These are phyloP conservation scores for Rhodinocichla rosea DNA, from an alignment of 2,113 vertebrate genomes.

Conservation along the genomic window DNA sequence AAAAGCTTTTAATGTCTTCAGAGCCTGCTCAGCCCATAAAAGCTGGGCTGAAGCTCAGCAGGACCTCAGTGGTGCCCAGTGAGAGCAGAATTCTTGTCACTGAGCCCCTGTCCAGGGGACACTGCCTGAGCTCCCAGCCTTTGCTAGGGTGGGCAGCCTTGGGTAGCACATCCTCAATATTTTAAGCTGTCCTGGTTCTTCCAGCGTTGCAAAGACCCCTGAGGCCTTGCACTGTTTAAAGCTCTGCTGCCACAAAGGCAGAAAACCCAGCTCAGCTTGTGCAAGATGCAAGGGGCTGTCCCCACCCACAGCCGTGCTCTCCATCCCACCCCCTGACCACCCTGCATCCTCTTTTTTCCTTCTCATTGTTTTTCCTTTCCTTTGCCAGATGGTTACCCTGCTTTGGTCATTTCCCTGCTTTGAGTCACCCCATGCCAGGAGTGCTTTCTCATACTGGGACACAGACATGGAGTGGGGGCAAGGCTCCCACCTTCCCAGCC, in stretches of 20 bases:
- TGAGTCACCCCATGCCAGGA: background rate
- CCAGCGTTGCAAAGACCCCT: background rate
- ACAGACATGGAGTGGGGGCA: background rate
- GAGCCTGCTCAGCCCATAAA: background rate
- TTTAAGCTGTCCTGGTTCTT: background rate
- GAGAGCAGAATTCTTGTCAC: background rate
- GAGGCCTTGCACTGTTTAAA: background rate
- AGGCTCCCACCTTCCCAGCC: background rate
- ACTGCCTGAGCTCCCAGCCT: background rate
- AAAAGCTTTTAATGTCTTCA: background rate
- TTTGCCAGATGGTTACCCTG: background rate
- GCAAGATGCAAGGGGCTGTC: background rate
- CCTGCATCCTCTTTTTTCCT: background rate
- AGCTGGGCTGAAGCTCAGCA: background rate
- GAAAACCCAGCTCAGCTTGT: rapidly evolving
- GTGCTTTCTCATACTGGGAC: background rate
- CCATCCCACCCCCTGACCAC: background rate
- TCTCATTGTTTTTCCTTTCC: background rate
- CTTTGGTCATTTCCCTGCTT: background rate
- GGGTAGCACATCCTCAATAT: background rate
- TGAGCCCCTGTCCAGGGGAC: rapidly evolving
- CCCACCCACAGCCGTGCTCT: rapidly evolving
- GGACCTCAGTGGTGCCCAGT: background rate
- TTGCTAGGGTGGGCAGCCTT: background rate
- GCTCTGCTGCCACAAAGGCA: background rate